Conservation (phyloP, 1,140 invertebrate species). For the Hyposmocoma kahamanoa region DNA sequence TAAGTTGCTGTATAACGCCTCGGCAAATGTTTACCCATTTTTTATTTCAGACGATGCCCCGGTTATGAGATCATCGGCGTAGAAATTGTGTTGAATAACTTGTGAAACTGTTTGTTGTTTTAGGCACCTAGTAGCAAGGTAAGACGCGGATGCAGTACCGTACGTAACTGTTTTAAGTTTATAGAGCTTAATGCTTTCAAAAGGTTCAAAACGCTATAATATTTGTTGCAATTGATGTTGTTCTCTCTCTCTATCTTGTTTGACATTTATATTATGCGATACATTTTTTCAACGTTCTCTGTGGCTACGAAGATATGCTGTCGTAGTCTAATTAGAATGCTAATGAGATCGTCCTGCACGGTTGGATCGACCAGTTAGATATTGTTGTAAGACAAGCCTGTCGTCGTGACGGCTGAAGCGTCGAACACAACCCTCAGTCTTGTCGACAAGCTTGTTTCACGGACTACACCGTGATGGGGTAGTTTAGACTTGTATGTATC, state of each 20-base stretch:
- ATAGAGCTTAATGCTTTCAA: constrained; percentile 3
- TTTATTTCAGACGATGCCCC: neutral
- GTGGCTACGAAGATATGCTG: constrained; percentile 9
- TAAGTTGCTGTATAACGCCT: constrained; percentile 2
- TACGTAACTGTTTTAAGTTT: constrained; percentile 7
- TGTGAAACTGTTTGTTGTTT: neutral
- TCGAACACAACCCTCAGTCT: constrained; percentile 10
- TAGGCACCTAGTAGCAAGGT: constrained; percentile 8
- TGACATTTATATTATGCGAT: constrained; percentile 4
- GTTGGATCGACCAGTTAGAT: constrained; percentile 5
- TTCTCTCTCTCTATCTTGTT: too few relatives aligned
- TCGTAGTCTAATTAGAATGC: constrained; percentile 9
- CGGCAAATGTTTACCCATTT: neutral
- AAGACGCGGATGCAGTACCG: constrained; percentile 7
- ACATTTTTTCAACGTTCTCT: constrained; percentile 10
- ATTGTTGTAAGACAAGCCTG: neutral
- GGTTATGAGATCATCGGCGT: constrained; percentile 4
- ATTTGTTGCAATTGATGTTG: constrained; percentile 11
- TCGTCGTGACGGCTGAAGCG: neutral
- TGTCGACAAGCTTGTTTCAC: constrained; percentile 7
- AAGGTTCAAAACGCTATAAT: constrained; percentile 8
- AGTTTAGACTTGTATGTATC: neutral
- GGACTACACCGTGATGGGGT: constrained; percentile 5
- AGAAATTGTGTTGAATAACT: constrained; percentile 4
- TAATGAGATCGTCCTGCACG: constrained; percentile 9